Percentiles rank a stretch among this genome's conserved stretches.
Evolutionary conservation across 2,797 vertebrate genomes (phyloP).

Genomic region (Enteromius thamalakanensis): DNA sequence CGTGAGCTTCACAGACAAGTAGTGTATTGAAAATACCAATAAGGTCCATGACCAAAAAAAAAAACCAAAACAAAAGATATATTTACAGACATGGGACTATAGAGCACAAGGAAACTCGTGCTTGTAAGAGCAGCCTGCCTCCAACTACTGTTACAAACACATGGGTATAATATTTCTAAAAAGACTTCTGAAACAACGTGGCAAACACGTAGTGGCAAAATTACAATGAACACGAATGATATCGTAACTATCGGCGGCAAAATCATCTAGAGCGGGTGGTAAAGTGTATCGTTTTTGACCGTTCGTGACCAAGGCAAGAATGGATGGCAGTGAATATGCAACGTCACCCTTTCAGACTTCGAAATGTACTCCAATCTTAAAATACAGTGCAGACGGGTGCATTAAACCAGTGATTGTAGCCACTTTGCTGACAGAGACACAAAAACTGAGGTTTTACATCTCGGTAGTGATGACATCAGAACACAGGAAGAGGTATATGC

Average conservation of each 20-base stretch:
- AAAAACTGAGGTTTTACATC: slow-evolving; percentile 39
- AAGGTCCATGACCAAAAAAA: slow-evolving; percentile 69
- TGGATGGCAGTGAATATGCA: slow-evolving; percentile 50
- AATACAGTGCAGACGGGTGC: slow-evolving; percentile 39
- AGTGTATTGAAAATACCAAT: slow-evolving; percentile 73
- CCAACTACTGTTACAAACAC: slow-evolving; percentile 45
- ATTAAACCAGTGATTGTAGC: slow-evolving; percentile 41
- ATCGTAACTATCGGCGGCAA: slow-evolving; percentile 32
- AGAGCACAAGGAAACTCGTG: slow-evolving; percentile 57
- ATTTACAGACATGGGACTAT: slow-evolving; percentile 73
- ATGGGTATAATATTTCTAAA: slow-evolving; percentile 42
- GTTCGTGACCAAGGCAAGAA: slow-evolving; percentile 37
- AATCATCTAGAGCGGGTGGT: slow-evolving; percentile 29
- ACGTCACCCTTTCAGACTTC: slow-evolving; percentile 30
- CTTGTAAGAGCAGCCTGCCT: slow-evolving; percentile 43
- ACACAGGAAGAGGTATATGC: slow-evolving; percentile 66
- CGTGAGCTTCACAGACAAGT: slow-evolving; percentile 72
- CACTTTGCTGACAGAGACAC: slow-evolving; percentile 32
- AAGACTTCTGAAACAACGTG: slow-evolving; percentile 46
- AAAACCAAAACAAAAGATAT: slow-evolving; percentile 53
- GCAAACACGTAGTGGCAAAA: slow-evolving; percentile 53
- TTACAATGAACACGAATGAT: slow-evolving; percentile 48
- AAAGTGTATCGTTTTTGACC: slow-evolving; percentile 25
- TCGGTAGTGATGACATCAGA: slow-evolving; percentile 58
- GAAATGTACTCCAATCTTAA: slow-evolving; percentile 40